Conservation (phyloP, 2,888 invertebrate genomes). For the Phaonia tiefii region DNA sequence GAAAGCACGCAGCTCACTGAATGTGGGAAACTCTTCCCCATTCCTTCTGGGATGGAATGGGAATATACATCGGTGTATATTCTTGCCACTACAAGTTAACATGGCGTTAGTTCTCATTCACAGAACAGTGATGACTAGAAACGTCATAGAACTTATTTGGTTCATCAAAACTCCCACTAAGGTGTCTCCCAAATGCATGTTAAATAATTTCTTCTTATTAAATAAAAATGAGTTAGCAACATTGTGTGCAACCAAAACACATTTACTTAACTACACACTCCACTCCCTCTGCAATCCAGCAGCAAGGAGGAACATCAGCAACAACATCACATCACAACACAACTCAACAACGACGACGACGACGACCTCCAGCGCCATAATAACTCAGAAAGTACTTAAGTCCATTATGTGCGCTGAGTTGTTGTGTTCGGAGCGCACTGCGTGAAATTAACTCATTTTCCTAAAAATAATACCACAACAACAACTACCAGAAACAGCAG, state of each 20-base stretch:
- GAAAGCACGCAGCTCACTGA: too few species aligned
- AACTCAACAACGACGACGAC: too few species aligned
- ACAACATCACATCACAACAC: constrained; percentile 42
- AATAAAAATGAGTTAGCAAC: constrained; percentile 40
- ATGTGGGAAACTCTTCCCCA: too few species aligned
- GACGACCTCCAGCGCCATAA: constrained; percentile 67
- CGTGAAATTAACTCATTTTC: constrained; percentile 68
- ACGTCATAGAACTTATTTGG: too few species aligned
- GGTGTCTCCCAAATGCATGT: too few species aligned
- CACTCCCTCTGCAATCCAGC: not conserved
- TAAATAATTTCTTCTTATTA: too few species aligned
- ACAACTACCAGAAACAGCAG: constrained; percentile 23
- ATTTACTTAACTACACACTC: not conserved
- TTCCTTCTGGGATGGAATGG: too few species aligned
- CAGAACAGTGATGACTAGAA: too few species aligned
- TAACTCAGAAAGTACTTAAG: constrained; percentile 65
- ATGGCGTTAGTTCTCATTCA: too few species aligned
- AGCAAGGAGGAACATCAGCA: constrained; percentile 2
- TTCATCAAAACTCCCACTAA: too few species aligned
- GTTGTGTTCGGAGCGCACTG: constrained; percentile 52
- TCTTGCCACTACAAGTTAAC: too few species aligned
- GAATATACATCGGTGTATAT: too few species aligned
- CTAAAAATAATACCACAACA: constrained; percentile 56
- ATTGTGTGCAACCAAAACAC: not conserved
- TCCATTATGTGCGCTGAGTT: constrained; percentile 51